Evolutionary conservation across 2,888 invertebrate genomes (phyloP).

Genomic region (Camptogramma bilineatum): DNA sequence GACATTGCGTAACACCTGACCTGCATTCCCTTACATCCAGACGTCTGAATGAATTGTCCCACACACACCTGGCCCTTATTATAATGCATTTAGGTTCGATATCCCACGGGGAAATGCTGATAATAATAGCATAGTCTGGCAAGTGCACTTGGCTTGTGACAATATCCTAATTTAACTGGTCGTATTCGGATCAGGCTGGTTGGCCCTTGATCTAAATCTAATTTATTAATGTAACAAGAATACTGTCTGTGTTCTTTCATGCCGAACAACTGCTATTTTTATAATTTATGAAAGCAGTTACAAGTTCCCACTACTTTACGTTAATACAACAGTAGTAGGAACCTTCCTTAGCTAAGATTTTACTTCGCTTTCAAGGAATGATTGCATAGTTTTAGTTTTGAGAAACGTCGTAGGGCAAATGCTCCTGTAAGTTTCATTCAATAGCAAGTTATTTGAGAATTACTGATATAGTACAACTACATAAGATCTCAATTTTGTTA

Average conservation of each 20-base stretch:
- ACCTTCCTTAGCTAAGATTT: not conserved
- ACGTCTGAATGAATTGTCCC: conserved; percentile 49
- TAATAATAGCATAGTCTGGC: conserved; percentile 78
- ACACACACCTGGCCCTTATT: conserved; percentile 34
- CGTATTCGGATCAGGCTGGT: conserved; percentile 58
- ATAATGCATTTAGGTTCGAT: conserved; percentile 54
- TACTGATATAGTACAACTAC: no score
- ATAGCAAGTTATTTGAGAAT: no score
- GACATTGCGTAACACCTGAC: conserved; percentile 60
- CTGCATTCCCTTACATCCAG: conserved; percentile 48
- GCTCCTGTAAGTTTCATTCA: no score
- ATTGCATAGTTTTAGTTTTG: no score
- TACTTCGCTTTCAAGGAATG: not conserved
- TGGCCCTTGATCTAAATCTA: conserved; percentile 77
- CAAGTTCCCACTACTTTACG: no score
- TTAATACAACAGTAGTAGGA: no score
- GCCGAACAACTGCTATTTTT: not conserved
- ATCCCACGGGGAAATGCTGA: conserved; percentile 48
- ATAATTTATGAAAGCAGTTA: conserved; percentile 1
- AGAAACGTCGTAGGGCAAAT: no score
- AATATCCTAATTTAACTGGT: conserved; percentile 73
- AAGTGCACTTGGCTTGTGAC: conserved; percentile 75
- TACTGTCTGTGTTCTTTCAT: conserved; percentile 45
- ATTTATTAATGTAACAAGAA: conserved; percentile 52
- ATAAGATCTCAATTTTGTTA: no score